Base-by-base conservation (phyloP, 2,113 vertebrate genomes). In the Datnioides undecimradiatus region DNA sequence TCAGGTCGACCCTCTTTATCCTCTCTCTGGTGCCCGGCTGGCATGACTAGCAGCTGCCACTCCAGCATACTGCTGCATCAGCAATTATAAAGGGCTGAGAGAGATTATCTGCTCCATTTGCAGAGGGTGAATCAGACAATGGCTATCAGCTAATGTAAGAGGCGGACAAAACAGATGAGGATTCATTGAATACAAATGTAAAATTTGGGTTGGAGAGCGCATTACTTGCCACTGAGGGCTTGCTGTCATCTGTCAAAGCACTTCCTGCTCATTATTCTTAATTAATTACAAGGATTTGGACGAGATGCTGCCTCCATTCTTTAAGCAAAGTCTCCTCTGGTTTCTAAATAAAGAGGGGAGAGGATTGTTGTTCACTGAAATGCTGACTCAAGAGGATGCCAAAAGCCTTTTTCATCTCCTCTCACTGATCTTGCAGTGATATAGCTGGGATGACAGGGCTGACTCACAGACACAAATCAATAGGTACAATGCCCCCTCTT, bases 31-130 rank as follows among this genome's bases (percentile, higher is more conserved):
- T 62, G 57, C n/a, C 43, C 62, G 36, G 73, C 63, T 79, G 62
- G 73, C 85, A 74, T 73, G 21, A 25, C 55, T 5, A 33, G 38
- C 67, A 73, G 72, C 74, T 74, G 82, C 55, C 55, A 54, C 74
- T 29, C 76, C 57, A 54, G 5, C 1, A 59, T 4, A 54, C 19
- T 51, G 77, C 83, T 70, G 65, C 34, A 57, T 85, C 86, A 87
- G 83, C 86, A 82, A 12, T 41, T 29, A 52, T 43, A 40, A 31
- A 64, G 45, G 45, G 19, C 66, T 59, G 77, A 64, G 49, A n/a
- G 36, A 75, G 34, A 87, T 87, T 51, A 86, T 75, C 67, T 59
- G 67, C 88, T 84, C 60, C 82, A 79, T 62, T 62, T 83, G 27
- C 38, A 59, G 36, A 71, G 65, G 49, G 62, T 75, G 70, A 87